phyloP scores from a whole-genome alignment of 1,140 invertebrate species.

The Eueides isabella region DNA sequence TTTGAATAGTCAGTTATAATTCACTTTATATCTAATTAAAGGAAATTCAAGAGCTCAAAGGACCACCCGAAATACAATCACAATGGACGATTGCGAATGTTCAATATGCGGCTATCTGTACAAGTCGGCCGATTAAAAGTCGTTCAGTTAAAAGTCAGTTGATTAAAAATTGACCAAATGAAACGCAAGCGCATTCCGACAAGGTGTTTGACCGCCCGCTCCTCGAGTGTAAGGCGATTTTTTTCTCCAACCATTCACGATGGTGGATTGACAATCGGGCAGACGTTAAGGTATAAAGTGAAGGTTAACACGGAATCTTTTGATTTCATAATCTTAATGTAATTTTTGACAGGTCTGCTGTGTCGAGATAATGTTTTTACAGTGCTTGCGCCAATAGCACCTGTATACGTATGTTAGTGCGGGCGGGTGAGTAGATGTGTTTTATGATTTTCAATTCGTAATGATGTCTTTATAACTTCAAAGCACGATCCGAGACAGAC shows the following conservation, averaged over 20 bases:
- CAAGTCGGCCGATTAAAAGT: conserved; percentile 28
- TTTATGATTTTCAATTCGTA: conserved; percentile 21
- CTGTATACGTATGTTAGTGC: conserved; percentile 1
- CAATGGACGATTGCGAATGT: conserved; percentile 28
- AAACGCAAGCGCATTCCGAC: conserved; percentile 48
- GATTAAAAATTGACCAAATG: conserved; percentile 50
- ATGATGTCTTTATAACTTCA: conserved; percentile 26
- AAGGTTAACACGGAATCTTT: conserved; percentile 23
- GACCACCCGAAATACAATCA: conserved; percentile 27
- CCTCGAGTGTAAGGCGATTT: conserved; percentile 30
- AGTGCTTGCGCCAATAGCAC: neutral
- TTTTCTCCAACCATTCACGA: conserved; percentile 35
- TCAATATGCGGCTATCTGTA: conserved; percentile 20
- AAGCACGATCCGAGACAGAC: conserved; percentile 19
- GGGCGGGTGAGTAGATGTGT: neutral
- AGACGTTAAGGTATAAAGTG: conserved; percentile 32
- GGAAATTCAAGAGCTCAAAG: conserved; percentile 4
- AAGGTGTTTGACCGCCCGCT: conserved; percentile 42
- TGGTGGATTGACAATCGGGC: conserved; percentile 43
- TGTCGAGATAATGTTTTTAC: conserved; percentile 18
- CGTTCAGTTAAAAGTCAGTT: conserved; percentile 39
- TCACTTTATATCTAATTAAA: conserved; percentile 18
- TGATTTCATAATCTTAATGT: conserved; percentile 34
- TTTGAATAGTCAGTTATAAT: no score
- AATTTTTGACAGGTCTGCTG: conserved; percentile 31